These are phyloP conservation scores for Eupithecia insigniata DNA, from an alignment of 2,888 invertebrate species.

Conservation along the genomic window DNA sequence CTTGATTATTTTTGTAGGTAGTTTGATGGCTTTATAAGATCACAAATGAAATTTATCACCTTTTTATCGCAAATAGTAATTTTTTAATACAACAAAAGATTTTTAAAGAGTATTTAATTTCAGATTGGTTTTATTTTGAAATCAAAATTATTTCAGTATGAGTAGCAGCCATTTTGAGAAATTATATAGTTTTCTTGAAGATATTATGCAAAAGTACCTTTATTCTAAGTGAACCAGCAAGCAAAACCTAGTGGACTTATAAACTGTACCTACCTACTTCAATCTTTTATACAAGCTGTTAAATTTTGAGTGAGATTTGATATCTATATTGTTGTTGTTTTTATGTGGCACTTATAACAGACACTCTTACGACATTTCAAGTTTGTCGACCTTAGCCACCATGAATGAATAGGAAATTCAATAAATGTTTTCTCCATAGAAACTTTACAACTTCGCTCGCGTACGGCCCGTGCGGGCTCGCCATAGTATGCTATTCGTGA, in stretches of 20 bases:
- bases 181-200: neutral
- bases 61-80: no score
- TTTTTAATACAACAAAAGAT: no score
- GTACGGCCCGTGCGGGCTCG: neutral
- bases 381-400: conserved; percentile 7
- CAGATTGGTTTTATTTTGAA: no score
- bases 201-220: no score
- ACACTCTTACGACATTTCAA: conserved; percentile 16
- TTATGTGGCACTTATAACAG: conserved; percentile 24
- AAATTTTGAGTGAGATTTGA: conserved; percentile 32
- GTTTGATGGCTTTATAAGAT: no score
- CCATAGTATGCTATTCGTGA: no score
- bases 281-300: conserved; percentile 38
- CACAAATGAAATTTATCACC: no score
- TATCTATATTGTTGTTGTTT: conserved; percentile 29
- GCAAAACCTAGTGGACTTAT: conserved; percentile 19
- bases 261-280: conserved; percentile 33
- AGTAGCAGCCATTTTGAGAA: no score
- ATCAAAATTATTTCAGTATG: no score
- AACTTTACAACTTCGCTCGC: neutral
- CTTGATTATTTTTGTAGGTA: neutral
- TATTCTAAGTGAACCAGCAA: neutral
- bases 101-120: no score
- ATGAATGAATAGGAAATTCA: neutral
- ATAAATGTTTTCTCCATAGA: neutral